Evolutionary conservation across 2,888 invertebrate species (phyloP), one percentile per base, ranked within the genome.

Genomic region (Lydus trimaculatus): DNA sequence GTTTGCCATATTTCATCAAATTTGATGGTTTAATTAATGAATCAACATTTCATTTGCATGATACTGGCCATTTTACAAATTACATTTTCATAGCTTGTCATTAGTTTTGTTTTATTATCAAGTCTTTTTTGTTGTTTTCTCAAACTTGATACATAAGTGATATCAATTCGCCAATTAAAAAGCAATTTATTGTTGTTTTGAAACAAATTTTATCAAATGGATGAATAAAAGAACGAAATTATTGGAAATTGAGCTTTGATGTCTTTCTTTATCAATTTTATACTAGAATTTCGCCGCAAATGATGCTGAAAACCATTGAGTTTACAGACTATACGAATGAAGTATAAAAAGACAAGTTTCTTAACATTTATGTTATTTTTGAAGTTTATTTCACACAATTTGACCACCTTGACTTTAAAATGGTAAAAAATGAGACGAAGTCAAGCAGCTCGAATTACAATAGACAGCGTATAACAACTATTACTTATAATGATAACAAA

Each of bases 11-110:
- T 33, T 25, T 23, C 13, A 13, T 31, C 58, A 31, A 64, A 64
- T 20, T 33, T 31, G 59, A 65, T 60, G 43, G 25, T 60, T 25
- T 59, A 59, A 65, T 65, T 65, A 65, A 59, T 60, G 36, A 65
- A 20, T 33, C 17, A 15, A 39, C 13, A 36, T 52, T 52, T 52
- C 52, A 25, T 52, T 52, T 52, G 52, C 52, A 52, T 52, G 23
- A n/a, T n/a, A n/a, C 2, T 4, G 52, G 23, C 9, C 11, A 25
- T 25, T 25, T 25, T 8, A 7, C 8, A 48, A 48, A 48, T 48
- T 36, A 15, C 2, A 2, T 36, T 36, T 36, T 15, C 43, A 31
- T 31, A 31, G 31, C 59, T 28, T 59, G 15, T 59, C 5, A 17
- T 31, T 28, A 28, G n/a, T n/a, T n/a, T n/a, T n/a, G n/a, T n/a